These are phyloP conservation scores for Elephantulus edwardii DNA, from an alignment of 2,113 vertebrate species.

Conservation along the genomic window DNA sequence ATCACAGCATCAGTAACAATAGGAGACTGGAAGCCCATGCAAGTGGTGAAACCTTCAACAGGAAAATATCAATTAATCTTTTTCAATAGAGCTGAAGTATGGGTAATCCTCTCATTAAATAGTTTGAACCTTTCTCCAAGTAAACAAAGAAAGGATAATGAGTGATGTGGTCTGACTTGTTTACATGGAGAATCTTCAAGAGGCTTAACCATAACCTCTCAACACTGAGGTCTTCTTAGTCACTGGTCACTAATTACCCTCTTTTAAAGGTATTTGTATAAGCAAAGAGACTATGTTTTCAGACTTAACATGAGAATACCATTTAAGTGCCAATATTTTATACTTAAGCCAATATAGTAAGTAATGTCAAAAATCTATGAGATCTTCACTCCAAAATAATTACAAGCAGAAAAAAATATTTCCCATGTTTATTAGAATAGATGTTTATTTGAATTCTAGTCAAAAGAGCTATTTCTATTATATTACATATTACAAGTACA, in stretches of 20 bases:
- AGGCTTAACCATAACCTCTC: slow-evolving; percentile 89
- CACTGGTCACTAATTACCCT: slow-evolving; percentile 90
- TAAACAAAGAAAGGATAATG: slow-evolving; percentile 92
- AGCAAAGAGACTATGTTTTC: slow-evolving; percentile 79
- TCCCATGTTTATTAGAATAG: slow-evolving; percentile 8
- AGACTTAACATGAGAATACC: slow-evolving; percentile 68
- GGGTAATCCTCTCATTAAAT: slow-evolving; percentile 94
- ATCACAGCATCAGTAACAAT: slow-evolving; percentile 87
- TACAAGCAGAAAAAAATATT: background rate
- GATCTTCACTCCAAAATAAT: background rate
- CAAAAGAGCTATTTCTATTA: slow-evolving; percentile 28
- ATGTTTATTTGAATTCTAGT: slow-evolving; percentile 3
- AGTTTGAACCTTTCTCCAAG: slow-evolving; percentile 89
- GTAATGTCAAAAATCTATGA: slow-evolving; percentile 30
- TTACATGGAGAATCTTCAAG: slow-evolving; percentile 92
- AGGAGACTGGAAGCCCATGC: slow-evolving; percentile 81
- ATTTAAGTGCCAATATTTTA: slow-evolving; percentile 74
- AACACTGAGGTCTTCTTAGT: slow-evolving; percentile 87
- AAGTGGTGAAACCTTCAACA: slow-evolving; percentile 89
- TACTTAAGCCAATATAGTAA: slow-evolving; percentile 41
- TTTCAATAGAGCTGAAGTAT: slow-evolving; percentile 91
- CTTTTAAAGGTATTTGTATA: slow-evolving; percentile 90
- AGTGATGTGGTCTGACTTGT: slow-evolving; percentile 90
- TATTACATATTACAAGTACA: background rate
- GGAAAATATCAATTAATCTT: slow-evolving; percentile 97